phyloP scores from a whole-genome alignment of 1,140 invertebrate species.

The Drosophila burlai region DNA sequence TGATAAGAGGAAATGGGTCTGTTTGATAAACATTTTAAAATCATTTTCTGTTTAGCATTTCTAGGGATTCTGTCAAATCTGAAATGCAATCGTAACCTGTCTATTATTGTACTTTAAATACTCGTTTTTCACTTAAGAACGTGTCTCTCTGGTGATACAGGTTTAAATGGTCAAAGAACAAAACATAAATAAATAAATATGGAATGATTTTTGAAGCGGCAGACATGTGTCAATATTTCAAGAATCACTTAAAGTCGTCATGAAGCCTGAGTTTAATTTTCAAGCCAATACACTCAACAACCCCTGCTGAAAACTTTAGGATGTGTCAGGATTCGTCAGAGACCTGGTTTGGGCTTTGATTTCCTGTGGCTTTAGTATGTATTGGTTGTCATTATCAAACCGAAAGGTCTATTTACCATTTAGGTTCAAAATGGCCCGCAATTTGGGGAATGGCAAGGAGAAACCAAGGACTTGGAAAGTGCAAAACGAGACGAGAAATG shows the following conservation, averaged over 20 bases:
- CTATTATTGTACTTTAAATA: neutral
- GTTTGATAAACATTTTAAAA: constrained; percentile 6
- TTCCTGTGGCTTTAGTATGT: constrained; percentile 15
- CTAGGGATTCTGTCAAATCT: neutral
- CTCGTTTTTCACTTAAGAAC: neutral
- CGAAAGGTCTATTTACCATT: constrained; percentile 41
- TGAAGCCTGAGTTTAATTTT: constrained; percentile 5
- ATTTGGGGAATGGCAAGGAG: constrained; percentile 15
- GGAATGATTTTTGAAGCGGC: neutral
- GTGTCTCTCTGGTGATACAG: neutral
- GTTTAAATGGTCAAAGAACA: neutral
- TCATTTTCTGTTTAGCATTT: neutral
- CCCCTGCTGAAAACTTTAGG: constrained; percentile 1
- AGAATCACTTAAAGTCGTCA: neutral
- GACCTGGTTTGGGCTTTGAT: constrained; percentile 21
- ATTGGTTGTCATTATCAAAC: constrained; percentile 45
- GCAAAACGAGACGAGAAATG: constrained; percentile 29
- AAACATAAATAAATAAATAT: neutral
- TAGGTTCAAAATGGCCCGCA: constrained; percentile 56
- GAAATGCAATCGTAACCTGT: neutral
- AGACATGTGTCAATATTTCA: neutral
- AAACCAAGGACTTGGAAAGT: constrained; percentile 40
- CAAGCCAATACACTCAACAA: neutral
- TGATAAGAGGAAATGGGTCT: neutral
- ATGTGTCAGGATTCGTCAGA: constrained; percentile 4